phyloP scores from a whole-genome alignment of 2,888 invertebrate genomes.

The Gasteruption jaculator region DNA sequence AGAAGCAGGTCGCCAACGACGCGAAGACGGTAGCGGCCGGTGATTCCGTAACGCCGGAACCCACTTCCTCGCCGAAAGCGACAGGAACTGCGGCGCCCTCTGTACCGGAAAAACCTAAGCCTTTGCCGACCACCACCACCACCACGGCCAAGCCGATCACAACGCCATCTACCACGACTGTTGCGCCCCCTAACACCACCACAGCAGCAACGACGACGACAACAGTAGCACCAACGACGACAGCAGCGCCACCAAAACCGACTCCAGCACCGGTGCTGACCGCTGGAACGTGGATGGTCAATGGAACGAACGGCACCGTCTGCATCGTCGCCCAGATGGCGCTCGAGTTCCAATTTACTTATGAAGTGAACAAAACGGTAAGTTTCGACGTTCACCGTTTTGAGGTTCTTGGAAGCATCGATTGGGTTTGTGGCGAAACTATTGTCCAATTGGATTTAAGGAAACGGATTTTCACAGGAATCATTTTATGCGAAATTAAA shows the following conservation, averaged over 20 bases:
- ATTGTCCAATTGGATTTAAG: too few relatives aligned
- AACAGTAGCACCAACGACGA: constrained; percentile 36
- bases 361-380: constrained; percentile 50
- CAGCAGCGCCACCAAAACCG: constrained; percentile 25
- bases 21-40: too few relatives aligned
- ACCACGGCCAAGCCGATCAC: constrained; percentile 10
- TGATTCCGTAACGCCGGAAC: too few relatives aligned
- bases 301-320: constrained; percentile 53
- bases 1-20: too few relatives aligned
- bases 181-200: constrained; percentile 43
- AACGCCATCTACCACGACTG: constrained; percentile 28
- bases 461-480: too few relatives aligned
- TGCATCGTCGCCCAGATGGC: constrained; percentile 68
- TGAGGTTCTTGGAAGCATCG: too few relatives aligned
- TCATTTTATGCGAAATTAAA: too few relatives aligned
- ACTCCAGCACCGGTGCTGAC: constrained; percentile 39
- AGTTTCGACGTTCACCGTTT: constrained; percentile 22
- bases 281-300: constrained; percentile 54
- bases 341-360: constrained; percentile 60
- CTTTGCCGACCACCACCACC: too few relatives aligned
- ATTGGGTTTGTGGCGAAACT: too few relatives aligned
- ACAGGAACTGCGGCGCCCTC: too few relatives aligned
- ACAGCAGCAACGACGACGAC: constrained; percentile 40
- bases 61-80: too few relatives aligned
- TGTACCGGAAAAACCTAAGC: too few relatives aligned